Conservation (phyloP, 2,888 invertebrate species). For the Calliopum simillimum region DNA sequence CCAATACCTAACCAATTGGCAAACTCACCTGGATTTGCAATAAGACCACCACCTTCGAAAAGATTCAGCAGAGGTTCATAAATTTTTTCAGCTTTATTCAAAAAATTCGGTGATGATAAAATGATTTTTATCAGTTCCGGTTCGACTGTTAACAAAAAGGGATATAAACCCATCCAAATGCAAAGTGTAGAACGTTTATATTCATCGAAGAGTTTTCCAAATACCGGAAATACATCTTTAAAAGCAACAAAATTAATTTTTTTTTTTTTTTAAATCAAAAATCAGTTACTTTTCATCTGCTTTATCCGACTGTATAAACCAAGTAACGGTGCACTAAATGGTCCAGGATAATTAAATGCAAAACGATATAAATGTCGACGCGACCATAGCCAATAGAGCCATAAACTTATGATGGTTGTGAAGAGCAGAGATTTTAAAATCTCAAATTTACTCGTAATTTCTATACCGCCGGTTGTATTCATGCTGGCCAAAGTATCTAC, state of each 20-base stretch:
- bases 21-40: slow-evolving; percentile 41
- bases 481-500: too few species aligned
- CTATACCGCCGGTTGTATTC: too few species aligned
- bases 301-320: slow-evolving; percentile 27
- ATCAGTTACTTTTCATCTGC: slow-evolving; percentile 26
- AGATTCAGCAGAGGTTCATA: slow-evolving; percentile 30
- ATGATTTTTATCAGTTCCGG: slow-evolving; percentile 44
- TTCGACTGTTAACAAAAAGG: slow-evolving; percentile 43
- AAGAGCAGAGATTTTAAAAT: slow-evolving; percentile 18
- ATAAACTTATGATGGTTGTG: slow-evolving; percentile 25
- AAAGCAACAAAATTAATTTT: neutral
- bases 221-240: slow-evolving; percentile 26
- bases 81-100: slow-evolving; percentile 41
- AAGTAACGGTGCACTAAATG: slow-evolving; percentile 37
- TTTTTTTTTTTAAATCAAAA: too few species aligned
- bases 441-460: too few species aligned
- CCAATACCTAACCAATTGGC: too few species aligned
- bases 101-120: slow-evolving; percentile 43
- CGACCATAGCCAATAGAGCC: slow-evolving; percentile 42
- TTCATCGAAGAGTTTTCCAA: slow-evolving; percentile 33
- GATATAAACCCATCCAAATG: slow-evolving; percentile 45
- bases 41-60: slow-evolving; percentile 39
- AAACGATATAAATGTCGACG: slow-evolving; percentile 39
- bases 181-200: slow-evolving; percentile 37
- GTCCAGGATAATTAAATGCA: slow-evolving; percentile 38